Evolutionary conservation across 2,113 vertebrate genomes (phyloP).

Genomic region (Taurulus bubalis): DNA sequence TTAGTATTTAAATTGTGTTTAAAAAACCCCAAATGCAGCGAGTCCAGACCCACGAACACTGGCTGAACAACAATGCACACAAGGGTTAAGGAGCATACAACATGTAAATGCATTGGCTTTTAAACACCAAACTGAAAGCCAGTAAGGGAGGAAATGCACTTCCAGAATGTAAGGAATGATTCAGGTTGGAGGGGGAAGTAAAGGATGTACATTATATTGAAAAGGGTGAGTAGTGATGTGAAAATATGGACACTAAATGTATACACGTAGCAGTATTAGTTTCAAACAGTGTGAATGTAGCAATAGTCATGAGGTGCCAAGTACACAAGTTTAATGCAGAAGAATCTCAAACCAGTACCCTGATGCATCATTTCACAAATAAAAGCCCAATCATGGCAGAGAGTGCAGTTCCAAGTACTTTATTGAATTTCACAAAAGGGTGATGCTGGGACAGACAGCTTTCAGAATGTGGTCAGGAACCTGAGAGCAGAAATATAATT

Average conservation of each 20-base stretch:
- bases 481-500: background rate
- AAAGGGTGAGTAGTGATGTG: background rate
- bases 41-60: no score
- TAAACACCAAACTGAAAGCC: conserved; percentile 1
- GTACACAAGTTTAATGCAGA: no score
- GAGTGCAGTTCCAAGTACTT: background rate
- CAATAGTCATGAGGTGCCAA: no score
- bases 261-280: no score
- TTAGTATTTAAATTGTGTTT: no score
- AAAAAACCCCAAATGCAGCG: no score
- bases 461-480: background rate
- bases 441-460: background rate
- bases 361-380: background rate
- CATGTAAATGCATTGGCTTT: background rate
- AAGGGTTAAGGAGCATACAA: background rate
- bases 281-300: no score
- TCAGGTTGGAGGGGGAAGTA: background rate
- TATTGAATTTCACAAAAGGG: background rate
- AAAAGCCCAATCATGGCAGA: background rate
- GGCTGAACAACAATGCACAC: no score
- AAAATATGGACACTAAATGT: no score
- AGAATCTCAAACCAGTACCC: no score
- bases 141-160: background rate
- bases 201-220: background rate
- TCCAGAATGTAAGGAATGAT: background rate